phyloP scores from a whole-genome alignment of 2,113 vertebrate species.

The Myanophis thanlyinensis region DNA sequence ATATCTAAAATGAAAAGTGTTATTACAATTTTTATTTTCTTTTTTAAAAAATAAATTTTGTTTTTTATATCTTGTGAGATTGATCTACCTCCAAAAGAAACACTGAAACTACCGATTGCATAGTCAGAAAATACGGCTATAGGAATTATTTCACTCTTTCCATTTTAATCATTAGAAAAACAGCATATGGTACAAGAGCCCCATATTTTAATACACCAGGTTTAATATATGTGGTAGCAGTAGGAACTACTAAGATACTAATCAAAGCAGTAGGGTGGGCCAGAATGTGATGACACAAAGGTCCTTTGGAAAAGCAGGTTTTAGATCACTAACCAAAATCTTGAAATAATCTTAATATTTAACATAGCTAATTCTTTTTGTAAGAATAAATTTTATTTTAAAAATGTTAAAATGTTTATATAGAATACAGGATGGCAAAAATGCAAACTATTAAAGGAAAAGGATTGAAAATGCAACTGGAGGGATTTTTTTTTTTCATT shows the following conservation, averaged over 20 bases:
- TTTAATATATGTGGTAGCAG: neutral
- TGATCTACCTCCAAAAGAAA: neutral
- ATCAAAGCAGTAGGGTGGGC: neutral
- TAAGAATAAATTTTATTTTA: neutral
- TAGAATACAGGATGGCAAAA: neutral
- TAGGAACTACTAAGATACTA: neutral
- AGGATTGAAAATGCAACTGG: neutral
- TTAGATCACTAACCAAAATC: neutral
- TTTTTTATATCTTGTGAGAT: neutral
- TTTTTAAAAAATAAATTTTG: neutral
- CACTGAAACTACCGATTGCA: neutral
- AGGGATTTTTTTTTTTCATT: neutral
- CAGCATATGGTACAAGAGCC: neutral
- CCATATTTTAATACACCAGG: neutral
- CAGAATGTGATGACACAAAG: neutral
- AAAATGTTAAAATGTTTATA: neutral
- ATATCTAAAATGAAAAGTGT: neutral
- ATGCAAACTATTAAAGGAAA: neutral
- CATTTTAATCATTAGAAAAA: neutral
- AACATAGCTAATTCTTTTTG: neutral
- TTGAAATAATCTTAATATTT: neutral
- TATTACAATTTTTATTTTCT: neutral
- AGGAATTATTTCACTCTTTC: neutral
- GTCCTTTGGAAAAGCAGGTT: neutral
- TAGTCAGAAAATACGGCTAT: neutral